phyloP scores from a whole-genome alignment of 2,888 invertebrate genomes.

The Syrphus vitripennis region DNA sequence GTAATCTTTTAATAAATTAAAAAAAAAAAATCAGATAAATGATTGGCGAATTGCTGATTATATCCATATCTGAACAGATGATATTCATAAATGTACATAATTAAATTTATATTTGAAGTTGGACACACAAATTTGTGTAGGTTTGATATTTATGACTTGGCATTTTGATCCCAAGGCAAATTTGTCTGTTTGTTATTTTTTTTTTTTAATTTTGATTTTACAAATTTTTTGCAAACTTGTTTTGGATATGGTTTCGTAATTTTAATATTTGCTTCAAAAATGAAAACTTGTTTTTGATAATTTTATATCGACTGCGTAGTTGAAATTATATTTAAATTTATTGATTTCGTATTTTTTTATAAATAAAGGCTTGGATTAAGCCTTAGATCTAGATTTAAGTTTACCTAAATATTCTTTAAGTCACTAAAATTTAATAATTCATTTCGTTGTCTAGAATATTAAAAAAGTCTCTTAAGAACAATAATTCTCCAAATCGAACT shows the following conservation, averaged over 20 bases:
- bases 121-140: slow-evolving; percentile 43
- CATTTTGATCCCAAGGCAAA: slow-evolving; percentile 52
- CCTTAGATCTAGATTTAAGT: no score
- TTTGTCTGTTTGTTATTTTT: slow-evolving; percentile 14
- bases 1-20: slow-evolving; percentile 35
- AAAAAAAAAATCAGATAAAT: slow-evolving; percentile 28
- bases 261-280: not conserved
- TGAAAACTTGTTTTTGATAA: not conserved
- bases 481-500: no score
- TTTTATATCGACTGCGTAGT: not conserved
- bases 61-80: not conserved
- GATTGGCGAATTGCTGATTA: not conserved
- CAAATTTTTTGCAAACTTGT: slow-evolving; percentile 4
- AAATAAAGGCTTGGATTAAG: no score
- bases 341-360: no score
- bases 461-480: no score
- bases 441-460: no score
- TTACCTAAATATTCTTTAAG: no score
- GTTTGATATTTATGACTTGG: slow-evolving; percentile 41
- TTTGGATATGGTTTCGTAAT: not conserved
- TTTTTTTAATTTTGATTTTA: not conserved
- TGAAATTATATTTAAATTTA: no score
- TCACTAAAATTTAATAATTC: no score
- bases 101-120: not conserved
- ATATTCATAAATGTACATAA: slow-evolving; percentile 3